phyloP scores from a whole-genome alignment of 1,140 invertebrate species.

The Popillia japonica region DNA sequence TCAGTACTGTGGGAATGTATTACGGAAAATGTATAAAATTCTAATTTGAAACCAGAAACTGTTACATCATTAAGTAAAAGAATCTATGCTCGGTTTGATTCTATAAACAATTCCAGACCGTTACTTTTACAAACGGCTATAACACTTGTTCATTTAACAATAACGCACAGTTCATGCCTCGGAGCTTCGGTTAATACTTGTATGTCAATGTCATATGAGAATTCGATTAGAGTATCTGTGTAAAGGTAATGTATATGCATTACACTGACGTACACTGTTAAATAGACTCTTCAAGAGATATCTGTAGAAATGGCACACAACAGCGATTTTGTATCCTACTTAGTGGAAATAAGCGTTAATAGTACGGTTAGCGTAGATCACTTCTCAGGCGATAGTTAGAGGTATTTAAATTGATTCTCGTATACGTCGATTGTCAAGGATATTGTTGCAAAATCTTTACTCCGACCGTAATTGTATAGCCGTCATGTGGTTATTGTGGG shows the following conservation, averaged over 20 bases:
- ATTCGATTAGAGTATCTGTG: background rate
- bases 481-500: background rate
- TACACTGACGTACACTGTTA: background rate
- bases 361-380: background rate
- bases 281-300: background rate
- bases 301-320: background rate
- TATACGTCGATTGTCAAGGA: conserved; percentile 14
- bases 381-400: background rate
- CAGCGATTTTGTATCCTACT: background rate
- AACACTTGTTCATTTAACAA: background rate
- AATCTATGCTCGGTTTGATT: no score
- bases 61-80: no score
- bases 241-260: background rate
- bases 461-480: background rate
- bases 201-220: conserved; percentile 10
- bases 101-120: background rate
- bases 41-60: no score
- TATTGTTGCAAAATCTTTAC: conserved; percentile 3
- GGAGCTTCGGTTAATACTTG: conserved; percentile 5
- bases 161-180: background rate
- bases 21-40: no score
- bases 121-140: background rate
- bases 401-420: background rate
- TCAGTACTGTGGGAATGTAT: no score
- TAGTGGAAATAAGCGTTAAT: conserved; percentile 10